phyloP scores from a whole-genome alignment of 2,888 invertebrate species.

The Orthosia cruda region DNA sequence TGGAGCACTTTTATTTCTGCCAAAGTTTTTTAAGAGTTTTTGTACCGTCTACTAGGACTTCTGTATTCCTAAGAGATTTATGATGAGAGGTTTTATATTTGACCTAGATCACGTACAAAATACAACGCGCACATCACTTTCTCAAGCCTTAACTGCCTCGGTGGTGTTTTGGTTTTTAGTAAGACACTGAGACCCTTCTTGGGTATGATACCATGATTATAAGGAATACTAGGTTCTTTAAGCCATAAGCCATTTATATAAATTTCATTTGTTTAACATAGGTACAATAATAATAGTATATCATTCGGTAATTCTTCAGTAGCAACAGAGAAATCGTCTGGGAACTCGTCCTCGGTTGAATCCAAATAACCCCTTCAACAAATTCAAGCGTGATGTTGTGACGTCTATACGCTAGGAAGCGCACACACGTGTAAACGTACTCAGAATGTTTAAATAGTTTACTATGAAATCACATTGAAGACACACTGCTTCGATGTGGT shows the following conservation, averaged over 20 bases:
- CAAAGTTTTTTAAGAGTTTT: conserved; percentile 10
- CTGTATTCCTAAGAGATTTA: conserved; percentile 6
- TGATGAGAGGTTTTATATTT: conserved; percentile 1
- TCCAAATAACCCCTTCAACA: too few species aligned
- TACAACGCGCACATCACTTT: conserved; percentile 15
- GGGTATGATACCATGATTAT: neutral
- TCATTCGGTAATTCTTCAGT: too few species aligned
- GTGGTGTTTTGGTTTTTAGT: neutral
- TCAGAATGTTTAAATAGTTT: conserved; percentile 37
- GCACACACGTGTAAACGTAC: neutral
- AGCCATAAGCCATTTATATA: too few species aligned
- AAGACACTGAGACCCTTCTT: too few species aligned
- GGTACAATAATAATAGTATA: too few species aligned
- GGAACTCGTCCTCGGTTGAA: too few species aligned
- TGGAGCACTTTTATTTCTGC: conserved; percentile 1
- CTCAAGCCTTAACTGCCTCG: neutral
- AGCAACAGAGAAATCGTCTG: too few species aligned
- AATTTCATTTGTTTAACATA: too few species aligned
- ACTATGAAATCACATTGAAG: conserved; percentile 47
- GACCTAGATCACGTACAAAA: conserved; percentile 43
- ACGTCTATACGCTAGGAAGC: conserved; percentile 16
- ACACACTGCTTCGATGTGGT: conserved; percentile 2
- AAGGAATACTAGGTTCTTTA: too few species aligned
- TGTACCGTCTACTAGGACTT: neutral
- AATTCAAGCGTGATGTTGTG: neutral